Evolutionary conservation across 2,797 vertebrate genomes (phyloP), one percentile per base, ranked within the genome.

Genomic region (Lacerta bilineata): DNA sequence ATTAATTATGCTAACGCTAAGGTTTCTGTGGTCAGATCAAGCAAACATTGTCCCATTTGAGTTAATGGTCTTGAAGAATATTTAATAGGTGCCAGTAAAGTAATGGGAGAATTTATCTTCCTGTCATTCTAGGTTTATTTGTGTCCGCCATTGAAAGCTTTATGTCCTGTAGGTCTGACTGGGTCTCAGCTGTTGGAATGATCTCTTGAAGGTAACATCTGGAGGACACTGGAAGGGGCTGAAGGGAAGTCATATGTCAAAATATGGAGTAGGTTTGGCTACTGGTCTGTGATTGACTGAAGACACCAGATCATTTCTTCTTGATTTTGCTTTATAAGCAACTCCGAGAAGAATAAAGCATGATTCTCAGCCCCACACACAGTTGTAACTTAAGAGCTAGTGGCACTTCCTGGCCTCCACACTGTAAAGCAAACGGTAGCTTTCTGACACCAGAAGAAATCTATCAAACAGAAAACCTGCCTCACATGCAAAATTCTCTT

Each of bases 381-480:
- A 33, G 50, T 80, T 79, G 78, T 33, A 80, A 80, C 71, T 78
- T 78, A 55, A 78, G 50, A 43, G 74, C 9, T 36, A 9, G 20
- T 83, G 78, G 43, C 46, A 84, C 71, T 84, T 79, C 64, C 61
- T 77, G 43, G 61, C 50, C 61, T 83, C 50, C 59, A n/a, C 59
- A 46, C 8, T 39, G n/a, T 66, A 27, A 13, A 69, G 29, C 72
- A 27, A 8, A 55, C 23, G 20, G 25, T 29, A 9, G 6, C n/a
- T 89, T 50, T 80, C 69, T 85, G 41, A 75, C 76, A 69, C 15
- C 43, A 66, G 33, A 75, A 74, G 71, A 89, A 89, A 89, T 75
- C 69, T 29, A 76, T n/a, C 79, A 85, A 79, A 81, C 64, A 66
- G 46, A 76, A 85, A 74, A 80, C 13, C 50, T 76, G 33, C 55